These are phyloP conservation scores for Mesoclemmys tuberculata DNA, from an alignment of 2,113 vertebrate species.

Conservation along the genomic window DNA sequence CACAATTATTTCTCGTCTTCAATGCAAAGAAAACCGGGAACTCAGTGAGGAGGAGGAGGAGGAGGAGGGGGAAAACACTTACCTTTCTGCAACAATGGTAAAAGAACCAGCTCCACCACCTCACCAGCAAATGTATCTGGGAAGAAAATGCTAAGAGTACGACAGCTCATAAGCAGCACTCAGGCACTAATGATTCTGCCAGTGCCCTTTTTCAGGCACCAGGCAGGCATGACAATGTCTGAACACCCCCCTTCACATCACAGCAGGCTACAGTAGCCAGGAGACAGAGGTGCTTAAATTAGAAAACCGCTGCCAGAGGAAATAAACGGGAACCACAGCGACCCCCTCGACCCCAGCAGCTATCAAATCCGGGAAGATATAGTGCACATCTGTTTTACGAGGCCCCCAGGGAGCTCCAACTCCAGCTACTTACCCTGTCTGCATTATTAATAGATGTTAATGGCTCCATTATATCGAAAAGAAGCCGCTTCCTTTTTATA, in stretches of 20 bases:
- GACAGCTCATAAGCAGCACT: neutral
- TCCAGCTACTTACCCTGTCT: slow-evolving; percentile 84
- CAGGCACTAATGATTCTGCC: slow-evolving; percentile 8
- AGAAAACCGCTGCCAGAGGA: slow-evolving; percentile 71
- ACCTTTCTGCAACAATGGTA: slow-evolving; percentile 38
- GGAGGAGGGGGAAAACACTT: slow-evolving; percentile 15
- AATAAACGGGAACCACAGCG: slow-evolving; percentile 79
- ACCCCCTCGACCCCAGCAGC: slow-evolving; percentile 77
- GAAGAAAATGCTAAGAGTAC: neutral
- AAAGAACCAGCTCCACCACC: neutral
- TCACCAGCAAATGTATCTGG: neutral
- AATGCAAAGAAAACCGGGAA: fast-evolving
- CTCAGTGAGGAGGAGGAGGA: neutral
- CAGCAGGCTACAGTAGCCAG: slow-evolving; percentile 63
- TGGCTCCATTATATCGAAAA: slow-evolving; percentile 83
- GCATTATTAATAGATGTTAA: slow-evolving; percentile 92
- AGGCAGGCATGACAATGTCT: slow-evolving; percentile 49
- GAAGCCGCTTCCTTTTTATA: slow-evolving; percentile 77
- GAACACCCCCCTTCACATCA: slow-evolving; percentile 44
- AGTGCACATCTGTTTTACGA: slow-evolving; percentile 81
- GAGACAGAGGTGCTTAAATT: slow-evolving; percentile 75
- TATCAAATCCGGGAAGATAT: slow-evolving; percentile 80
- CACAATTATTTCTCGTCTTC: neutral
- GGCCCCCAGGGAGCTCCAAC: slow-evolving; percentile 74
- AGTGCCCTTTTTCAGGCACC: slow-evolving; percentile 49